Evolutionary conservation across 2,797 vertebrate species (phyloP).

Genomic region (Ctenopoma kingsleyae): DNA sequence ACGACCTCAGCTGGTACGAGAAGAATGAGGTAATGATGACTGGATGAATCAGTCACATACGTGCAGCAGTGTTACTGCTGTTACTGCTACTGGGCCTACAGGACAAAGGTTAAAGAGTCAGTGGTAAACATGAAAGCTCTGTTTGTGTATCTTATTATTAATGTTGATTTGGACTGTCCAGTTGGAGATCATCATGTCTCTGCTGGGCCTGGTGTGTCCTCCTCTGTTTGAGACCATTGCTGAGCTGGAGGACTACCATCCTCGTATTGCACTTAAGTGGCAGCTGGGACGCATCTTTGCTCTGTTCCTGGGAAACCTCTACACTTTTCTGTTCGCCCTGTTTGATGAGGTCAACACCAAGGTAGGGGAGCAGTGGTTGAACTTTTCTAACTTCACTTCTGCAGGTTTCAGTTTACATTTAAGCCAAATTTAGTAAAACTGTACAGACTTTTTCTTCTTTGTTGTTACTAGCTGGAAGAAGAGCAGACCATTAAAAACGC

Average conservation of each 20-base stretch:
- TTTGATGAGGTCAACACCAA: constrained; percentile 97
- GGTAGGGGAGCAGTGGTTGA: constrained; percentile 74
- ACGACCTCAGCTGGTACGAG: constrained; percentile 95
- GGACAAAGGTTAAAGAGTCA: background rate
- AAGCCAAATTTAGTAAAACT: no score
- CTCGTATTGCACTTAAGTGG: constrained; percentile 97
- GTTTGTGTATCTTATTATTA: background rate
- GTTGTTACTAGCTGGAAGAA: constrained; percentile 85
- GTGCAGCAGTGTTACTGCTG: background rate
- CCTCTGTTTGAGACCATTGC: constrained; percentile 98
- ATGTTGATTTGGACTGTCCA: constrained; percentile 49
- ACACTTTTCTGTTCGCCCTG: constrained; percentile 95
- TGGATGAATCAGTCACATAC: background rate
- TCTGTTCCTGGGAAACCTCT: constrained; percentile 96
- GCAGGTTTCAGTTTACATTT: no score
- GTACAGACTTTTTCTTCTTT: constrained; percentile 1
- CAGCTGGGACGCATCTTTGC: constrained; percentile 98
- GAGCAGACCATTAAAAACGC: constrained; percentile 91
- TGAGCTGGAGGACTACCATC: constrained; percentile 96
- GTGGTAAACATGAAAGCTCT: no score
- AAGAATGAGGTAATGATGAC: constrained; percentile 93
- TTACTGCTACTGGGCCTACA: background rate
- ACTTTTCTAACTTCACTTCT: no score
- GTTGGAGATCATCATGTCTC: constrained; percentile 98
- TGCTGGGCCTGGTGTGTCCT: constrained; percentile 96